These are phyloP conservation scores for Holotrichia oblita DNA, from an alignment of 1,140 invertebrate species.

Conservation along the genomic window DNA sequence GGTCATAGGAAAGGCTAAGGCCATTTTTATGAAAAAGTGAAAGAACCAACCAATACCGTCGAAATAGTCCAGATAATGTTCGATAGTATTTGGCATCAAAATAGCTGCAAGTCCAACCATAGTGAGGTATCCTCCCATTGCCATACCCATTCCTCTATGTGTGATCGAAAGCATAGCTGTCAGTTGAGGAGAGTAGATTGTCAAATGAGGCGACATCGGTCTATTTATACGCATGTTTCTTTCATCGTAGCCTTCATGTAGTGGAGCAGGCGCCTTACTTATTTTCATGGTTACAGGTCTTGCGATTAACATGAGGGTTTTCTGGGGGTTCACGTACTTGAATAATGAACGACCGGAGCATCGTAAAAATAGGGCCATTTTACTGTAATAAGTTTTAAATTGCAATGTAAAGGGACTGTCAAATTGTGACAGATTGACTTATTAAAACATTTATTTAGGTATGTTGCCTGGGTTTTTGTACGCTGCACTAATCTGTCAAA, in stretches of 20 bases:
- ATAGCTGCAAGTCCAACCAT: slow-evolving; percentile 21
- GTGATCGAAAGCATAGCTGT: slow-evolving; percentile 81
- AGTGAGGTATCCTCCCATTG: slow-evolving; percentile 25
- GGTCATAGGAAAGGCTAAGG: slow-evolving; percentile 44
- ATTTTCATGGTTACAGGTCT: slow-evolving; percentile 60
- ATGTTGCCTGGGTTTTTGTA: no score
- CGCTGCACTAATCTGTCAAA: no score
- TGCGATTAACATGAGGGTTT: slow-evolving; percentile 42
- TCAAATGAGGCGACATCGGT: slow-evolving; percentile 87
- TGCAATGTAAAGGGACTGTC: no score
- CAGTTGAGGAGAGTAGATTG: slow-evolving; percentile 83
- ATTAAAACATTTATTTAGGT: no score
- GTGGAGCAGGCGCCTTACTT: slow-evolving; percentile 52
- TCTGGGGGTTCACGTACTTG: neutral
- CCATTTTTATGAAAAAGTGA: slow-evolving; percentile 41
- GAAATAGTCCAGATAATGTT: slow-evolving; percentile 19
- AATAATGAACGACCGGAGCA: neutral
- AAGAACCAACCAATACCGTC: slow-evolving; percentile 10
- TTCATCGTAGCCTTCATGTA: slow-evolving; percentile 69
- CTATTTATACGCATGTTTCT: slow-evolving; percentile 76
- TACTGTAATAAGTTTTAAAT: neutral
- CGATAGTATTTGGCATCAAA: slow-evolving; percentile 18
- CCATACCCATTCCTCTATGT: slow-evolving; percentile 79
- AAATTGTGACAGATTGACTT: no score
- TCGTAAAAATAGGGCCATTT: neutral